phyloP scores from a whole-genome alignment of 2,888 invertebrate species.

The Pogonocherus hispidulus region DNA sequence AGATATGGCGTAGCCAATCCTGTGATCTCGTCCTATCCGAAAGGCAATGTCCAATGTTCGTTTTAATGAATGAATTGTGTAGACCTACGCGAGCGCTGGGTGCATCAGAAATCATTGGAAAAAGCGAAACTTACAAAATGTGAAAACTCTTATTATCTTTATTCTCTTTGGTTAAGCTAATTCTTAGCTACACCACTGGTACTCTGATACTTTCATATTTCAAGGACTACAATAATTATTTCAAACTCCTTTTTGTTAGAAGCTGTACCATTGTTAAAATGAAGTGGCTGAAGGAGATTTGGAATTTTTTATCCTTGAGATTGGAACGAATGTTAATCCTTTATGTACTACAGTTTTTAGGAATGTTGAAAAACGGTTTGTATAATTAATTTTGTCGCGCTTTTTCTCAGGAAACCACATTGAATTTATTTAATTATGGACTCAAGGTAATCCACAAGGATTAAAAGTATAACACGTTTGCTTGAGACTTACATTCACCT shows the following conservation, averaged over 20 bases:
- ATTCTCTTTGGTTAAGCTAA: no score
- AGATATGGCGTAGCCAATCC: no score
- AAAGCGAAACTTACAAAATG: no score
- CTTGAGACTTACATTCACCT: slow-evolving; percentile 1
- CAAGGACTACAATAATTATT: neutral
- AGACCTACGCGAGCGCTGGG: no score
- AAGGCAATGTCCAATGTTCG: no score
- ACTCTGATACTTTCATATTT: no score
- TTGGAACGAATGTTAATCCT: neutral
- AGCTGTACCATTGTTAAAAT: neutral
- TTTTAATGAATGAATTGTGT: no score
- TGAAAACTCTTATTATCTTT: no score
- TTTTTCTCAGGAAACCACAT: neutral
- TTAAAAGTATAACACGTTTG: neutral
- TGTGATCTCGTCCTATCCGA: no score
- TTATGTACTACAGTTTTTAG: neutral
- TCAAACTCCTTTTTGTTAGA: neutral
- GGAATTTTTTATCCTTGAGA: neutral
- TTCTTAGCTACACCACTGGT: no score
- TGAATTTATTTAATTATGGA: neutral
- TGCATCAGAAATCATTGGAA: no score
- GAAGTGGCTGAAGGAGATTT: neutral
- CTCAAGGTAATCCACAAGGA: neutral
- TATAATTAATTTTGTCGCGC: neutral
- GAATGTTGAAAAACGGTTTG: neutral